Percentiles rank a stretch among this genome's conserved stretches.
Evolutionary conservation across 2,888 invertebrate genomes (phyloP).

Genomic region (Sphecodes monilicornis): DNA sequence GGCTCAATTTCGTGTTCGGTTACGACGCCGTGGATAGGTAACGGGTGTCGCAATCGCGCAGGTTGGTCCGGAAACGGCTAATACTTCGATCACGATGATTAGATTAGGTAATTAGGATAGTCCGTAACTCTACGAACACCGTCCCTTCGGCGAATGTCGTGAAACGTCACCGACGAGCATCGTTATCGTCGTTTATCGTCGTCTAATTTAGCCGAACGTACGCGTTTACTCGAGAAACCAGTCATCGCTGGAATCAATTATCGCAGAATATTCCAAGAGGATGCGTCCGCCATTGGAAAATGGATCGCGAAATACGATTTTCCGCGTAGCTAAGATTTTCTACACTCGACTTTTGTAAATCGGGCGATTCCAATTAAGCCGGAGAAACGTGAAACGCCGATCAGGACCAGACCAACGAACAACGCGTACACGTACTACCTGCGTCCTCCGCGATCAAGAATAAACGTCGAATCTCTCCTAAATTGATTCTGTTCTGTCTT

Average conservation of each 20-base stretch:
- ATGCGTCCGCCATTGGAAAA: background rate
- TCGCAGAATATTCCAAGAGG: background rate
- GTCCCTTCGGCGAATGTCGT: slow-evolving; percentile 57
- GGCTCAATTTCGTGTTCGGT: slow-evolving; percentile 54
- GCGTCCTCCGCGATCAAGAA: background rate
- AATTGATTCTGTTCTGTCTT: background rate
- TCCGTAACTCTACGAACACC: slow-evolving; percentile 46
- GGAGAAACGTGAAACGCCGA: too few relatives aligned
- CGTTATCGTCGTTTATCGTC: slow-evolving; percentile 66
- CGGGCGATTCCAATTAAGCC: too few relatives aligned
- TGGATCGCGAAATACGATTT: background rate
- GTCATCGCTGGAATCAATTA: background rate
- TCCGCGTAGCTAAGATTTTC: background rate
- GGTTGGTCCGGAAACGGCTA: slow-evolving; percentile 47
- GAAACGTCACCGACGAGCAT: slow-evolving; percentile 58
- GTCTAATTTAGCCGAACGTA: slow-evolving; percentile 58
- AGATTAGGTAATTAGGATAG: slow-evolving; percentile 69
- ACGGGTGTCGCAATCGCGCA: slow-evolving; percentile 58
- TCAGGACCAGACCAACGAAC: too few relatives aligned
- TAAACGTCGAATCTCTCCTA: background rate
- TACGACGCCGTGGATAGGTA: slow-evolving; percentile 41
- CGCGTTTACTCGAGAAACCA: slow-evolving; percentile 39
- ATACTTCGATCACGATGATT: slow-evolving; percentile 68
- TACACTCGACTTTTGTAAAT: too few relatives aligned
- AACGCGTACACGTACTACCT: too few relatives aligned